Conservation (phyloP, 2,797 vertebrate genomes). For the Pangasius macronema region DNA sequence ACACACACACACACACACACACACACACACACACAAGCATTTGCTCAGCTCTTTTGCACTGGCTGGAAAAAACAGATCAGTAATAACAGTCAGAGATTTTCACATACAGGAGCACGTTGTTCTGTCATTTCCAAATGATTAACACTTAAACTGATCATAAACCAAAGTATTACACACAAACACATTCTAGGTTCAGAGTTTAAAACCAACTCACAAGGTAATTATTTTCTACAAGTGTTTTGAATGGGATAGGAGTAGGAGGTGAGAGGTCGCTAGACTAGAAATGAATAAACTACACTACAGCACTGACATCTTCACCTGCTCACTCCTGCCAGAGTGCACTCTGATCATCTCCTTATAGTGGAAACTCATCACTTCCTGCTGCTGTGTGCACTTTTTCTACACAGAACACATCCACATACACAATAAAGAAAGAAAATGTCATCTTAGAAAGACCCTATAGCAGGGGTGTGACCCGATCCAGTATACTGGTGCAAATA, state of each 20-base stretch:
- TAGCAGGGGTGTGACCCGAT: neutral
- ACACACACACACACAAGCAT: conserved; percentile 1
- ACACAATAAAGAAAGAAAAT: neutral
- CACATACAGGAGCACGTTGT: conserved; percentile 3
- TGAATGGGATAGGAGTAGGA: too few species aligned
- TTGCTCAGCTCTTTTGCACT: neutral
- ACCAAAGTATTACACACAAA: neutral
- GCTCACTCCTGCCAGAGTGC: conserved; percentile 54
- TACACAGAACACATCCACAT: conserved; percentile 26
- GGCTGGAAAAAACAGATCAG: neutral
- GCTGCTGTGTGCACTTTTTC: conserved; percentile 69
- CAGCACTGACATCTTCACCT: conserved; percentile 58
- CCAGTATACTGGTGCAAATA: neutral
- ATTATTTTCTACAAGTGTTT: neutral
- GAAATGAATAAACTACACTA: neutral
- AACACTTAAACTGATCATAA: neutral
- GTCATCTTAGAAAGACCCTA: neutral
- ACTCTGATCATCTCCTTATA: conserved; percentile 70
- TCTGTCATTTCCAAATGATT: neutral
- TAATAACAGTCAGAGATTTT: conserved; percentile 5
- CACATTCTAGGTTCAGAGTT: neutral
- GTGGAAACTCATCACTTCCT: conserved; percentile 73
- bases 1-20: conserved; percentile 19
- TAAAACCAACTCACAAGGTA: neutral
- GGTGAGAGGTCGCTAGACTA: neutral